Conservation (phyloP, 1,140 invertebrate species). For the Drosophila obscura region DNA sequence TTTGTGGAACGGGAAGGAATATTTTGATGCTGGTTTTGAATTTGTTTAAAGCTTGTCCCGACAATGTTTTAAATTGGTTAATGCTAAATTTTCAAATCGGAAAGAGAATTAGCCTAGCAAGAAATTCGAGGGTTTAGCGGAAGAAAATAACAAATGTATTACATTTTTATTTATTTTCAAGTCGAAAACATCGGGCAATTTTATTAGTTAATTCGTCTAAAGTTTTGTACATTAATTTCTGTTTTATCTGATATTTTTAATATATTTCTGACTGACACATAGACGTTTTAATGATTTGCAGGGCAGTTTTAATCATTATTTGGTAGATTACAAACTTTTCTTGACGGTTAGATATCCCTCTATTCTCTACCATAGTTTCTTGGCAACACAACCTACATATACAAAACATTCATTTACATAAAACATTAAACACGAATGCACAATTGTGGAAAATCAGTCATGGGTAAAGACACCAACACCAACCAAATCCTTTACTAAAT, state of each 20-base stretch:
- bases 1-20: background rate
- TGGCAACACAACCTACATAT: no score
- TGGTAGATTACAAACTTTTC: no score
- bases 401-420: slow-evolving; percentile 7
- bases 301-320: no score
- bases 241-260: background rate
- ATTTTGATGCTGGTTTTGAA: slow-evolving; percentile 6
- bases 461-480: slow-evolving; percentile 8
- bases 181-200: no score
- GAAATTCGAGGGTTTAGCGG: no score
- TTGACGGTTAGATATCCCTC: no score
- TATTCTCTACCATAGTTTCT: no score
- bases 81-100: background rate
- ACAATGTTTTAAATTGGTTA: slow-evolving; percentile 32
- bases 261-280: no score
- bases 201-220: no score
- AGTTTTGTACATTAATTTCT: background rate
- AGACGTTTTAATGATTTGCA: no score
- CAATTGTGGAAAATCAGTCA: slow-evolving; percentile 1
- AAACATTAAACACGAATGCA: background rate
- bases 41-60: slow-evolving; percentile 45
- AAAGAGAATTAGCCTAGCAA: background rate
- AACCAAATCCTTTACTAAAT: slow-evolving; percentile 18
- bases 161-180: no score
- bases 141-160: no score